Evolutionary conservation across 2,888 invertebrate genomes (phyloP), one percentile per base, ranked within the genome.

Genomic region (Plutella xylostella): DNA sequence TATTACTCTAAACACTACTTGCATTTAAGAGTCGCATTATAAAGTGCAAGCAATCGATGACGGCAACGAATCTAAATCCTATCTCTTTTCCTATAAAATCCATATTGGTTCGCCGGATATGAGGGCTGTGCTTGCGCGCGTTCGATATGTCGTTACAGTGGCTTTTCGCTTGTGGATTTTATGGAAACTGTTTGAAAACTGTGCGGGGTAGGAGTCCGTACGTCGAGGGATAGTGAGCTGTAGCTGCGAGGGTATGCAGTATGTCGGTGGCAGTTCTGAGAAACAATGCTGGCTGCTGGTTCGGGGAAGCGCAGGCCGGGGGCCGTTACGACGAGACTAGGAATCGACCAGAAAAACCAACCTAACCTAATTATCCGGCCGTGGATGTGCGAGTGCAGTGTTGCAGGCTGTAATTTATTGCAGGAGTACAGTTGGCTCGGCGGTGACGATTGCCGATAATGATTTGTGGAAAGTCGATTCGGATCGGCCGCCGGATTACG

Each of bases 301-400:
- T 80, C 80, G 72, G 64, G 68, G 77, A 80, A 66, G 75, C 77
- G 73, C 77, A 76, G 77, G 68, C 59, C 60, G 22, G 22, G 6
- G 22, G 39, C 39, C 15, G 39, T 22, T 12, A 9, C 28, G 28
- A 68, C 66, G 54, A 62, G 60, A 72, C 77, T 79, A 74, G 77
- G 75, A 73, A 75, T 73, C 65, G 66, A 60, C 64, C 63, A 63
- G 65, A 82, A 82, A 82, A 82, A 79, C 75, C 70, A 60, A 65
- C 67, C 42, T 30, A 42, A 43, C 43, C 43, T 37, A 43, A 43
- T 65, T 67, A 72, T 72, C 70, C 69, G 72, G 73, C 72, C 64
- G 68, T 78, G 76, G 72, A 75, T 65, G 71, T 68, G 61, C 72
- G 65, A 63, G 68, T 65, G 63, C 60, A 65, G 60, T 68, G 56